Evolutionary conservation across 2,888 invertebrate species (phyloP).

Genomic region (Carcina quercana): DNA sequence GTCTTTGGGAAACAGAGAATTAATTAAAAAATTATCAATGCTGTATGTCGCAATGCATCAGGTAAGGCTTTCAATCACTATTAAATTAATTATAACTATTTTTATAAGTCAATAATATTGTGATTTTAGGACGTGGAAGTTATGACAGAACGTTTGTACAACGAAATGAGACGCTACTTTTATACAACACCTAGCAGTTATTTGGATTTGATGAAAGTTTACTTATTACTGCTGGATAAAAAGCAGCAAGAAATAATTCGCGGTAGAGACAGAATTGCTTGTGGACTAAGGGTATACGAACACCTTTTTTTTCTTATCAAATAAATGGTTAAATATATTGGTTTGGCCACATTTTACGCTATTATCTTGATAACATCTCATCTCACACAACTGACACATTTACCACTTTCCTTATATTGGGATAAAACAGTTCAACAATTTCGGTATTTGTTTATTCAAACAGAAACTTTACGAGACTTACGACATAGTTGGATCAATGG

Average conservation of each 20-base stretch:
- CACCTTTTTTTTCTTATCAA: too few relatives aligned
- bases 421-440: too few relatives aligned
- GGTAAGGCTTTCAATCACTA: too few relatives aligned
- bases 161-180: conserved; percentile 89
- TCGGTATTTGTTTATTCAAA: too few relatives aligned
- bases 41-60: conserved; percentile 62
- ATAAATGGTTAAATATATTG: too few relatives aligned
- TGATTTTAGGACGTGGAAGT: conserved; percentile 89
- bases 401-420: too few relatives aligned
- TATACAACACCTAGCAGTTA: conserved; percentile 96
- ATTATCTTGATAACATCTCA: too few relatives aligned
- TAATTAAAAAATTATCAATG: conserved; percentile 43
- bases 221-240: conserved; percentile 78
- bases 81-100: too few relatives aligned
- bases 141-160: conserved; percentile 84
- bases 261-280: conserved; percentile 80
- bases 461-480: conserved; percentile 89
- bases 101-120: too few relatives aligned
- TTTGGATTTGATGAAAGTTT: conserved; percentile 87
- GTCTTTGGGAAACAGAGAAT: conserved; percentile 67
- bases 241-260: conserved; percentile 81
- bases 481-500: conserved; percentile 88
- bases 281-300: conserved; percentile 81
- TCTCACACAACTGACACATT: too few relatives aligned
- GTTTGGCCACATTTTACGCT: too few relatives aligned